Evolutionary conservation across 1,140 invertebrate genomes (phyloP), one percentile per base, ranked within the genome.

Genomic region (Drosophila sulfurigaster): DNA sequence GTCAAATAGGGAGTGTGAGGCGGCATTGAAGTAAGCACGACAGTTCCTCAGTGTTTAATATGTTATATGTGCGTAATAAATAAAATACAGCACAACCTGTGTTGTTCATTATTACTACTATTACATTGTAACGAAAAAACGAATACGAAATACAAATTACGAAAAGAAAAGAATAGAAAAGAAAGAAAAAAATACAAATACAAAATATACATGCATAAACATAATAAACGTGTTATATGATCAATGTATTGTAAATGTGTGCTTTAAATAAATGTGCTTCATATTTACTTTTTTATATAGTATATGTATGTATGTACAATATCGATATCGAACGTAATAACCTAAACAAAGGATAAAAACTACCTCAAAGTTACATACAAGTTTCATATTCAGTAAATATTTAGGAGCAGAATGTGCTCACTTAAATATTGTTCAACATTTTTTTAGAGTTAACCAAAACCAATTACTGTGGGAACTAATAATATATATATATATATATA

Each of bases 181-280:
- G 6, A 32, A 48, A 48, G 20, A 52, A 41, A 32, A 41, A 51
- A 62, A 38, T 69, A 57, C 32, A 67, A 52, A 58, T 73, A 56
- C 3, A 8, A 64, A 49, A 46, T 5, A 62, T 30, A 48, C 5
- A 57, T 58, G 28, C 15, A 54, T n/a, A 73, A 58, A 59, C 32
- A 35, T 46, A 67, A 70, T 80, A 90, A 81, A 77, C 71, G 65
- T 81, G 20, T 25, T 25, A 25, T 85, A 85, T 82, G 77, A 63
- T 75, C 71, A 51, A 59, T 74, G 62, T 67, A 89, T 79, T 72
- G 79, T 90, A 82, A 89, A 86, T 90, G 86, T 90, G 86, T 90
- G 86, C 86, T 90, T 90, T 90, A 90, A 75, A 75, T 90, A 86
- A 86, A 86, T 90, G 86, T 90, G 86, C 86, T 90, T 90, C 86